Evolutionary conservation across 2,888 invertebrate species (phyloP).

Genomic region (Argynnis bischoffii): DNA sequence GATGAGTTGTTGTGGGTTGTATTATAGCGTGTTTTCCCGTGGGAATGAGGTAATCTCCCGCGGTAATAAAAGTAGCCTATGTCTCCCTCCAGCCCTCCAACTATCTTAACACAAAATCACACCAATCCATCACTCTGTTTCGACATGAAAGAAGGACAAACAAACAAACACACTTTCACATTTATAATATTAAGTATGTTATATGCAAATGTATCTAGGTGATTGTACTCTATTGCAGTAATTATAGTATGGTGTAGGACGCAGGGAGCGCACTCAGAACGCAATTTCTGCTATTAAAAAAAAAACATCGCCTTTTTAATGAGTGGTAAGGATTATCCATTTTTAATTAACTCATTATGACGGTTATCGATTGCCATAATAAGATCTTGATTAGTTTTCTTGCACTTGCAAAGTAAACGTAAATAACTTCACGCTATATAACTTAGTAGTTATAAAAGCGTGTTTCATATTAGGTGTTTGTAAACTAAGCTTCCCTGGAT

Average conservation of each 20-base stretch:
- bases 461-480: not conserved
- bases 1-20: no score
- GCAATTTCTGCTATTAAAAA: constrained; percentile 21
- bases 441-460: not conserved
- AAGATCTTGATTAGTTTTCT: constrained; percentile 29
- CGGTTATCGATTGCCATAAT: constrained; percentile 27
- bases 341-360: constrained; percentile 37
- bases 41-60: no score
- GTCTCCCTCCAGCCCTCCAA: no score
- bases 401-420: constrained; percentile 26
- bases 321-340: constrained; percentile 27
- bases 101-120: no score
- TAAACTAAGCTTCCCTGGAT: no score
- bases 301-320: constrained; percentile 24
- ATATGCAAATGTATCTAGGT: not conserved
- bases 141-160: no score
- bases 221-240: constrained; percentile 5
- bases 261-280: constrained; percentile 9
- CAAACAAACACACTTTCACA: not conserved
- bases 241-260: constrained; percentile 7
- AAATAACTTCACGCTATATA: not conserved
- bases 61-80: no score
- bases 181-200: not conserved
- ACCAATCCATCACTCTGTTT: no score
- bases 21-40: no score